phyloP scores from a whole-genome alignment of 2,888 invertebrate genomes.

The Hirudinaria manillensis region DNA sequence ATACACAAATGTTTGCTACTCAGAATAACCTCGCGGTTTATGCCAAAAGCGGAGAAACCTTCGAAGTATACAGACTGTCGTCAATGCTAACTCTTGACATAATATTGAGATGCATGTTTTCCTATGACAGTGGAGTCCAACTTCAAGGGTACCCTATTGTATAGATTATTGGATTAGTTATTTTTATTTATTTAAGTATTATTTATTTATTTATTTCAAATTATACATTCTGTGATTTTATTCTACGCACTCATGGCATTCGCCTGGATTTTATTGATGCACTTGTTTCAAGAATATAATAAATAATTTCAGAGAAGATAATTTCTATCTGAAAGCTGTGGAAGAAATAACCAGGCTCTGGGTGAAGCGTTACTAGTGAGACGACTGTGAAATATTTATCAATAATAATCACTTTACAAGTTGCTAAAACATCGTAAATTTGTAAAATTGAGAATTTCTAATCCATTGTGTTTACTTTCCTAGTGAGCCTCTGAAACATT shows the following conservation, averaged over 20 bases:
- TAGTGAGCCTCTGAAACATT: slow-evolving; percentile 37
- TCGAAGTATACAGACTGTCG: slow-evolving; percentile 40
- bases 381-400: neutral
- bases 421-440: neutral
- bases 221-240: too few species aligned
- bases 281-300: too few species aligned
- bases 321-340: slow-evolving; percentile 38
- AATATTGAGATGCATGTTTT: slow-evolving; percentile 46
- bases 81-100: slow-evolving; percentile 45
- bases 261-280: neutral
- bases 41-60: slow-evolving; percentile 39
- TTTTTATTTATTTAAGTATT: neutral
- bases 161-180: neutral
- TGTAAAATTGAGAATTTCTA: neutral
- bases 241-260: neutral
- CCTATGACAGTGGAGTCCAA: slow-evolving; percentile 44
- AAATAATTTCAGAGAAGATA: slow-evolving; percentile 12
- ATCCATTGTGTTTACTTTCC: neutral
- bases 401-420: neutral
- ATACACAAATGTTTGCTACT: too few species aligned
- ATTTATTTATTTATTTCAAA: too few species aligned
- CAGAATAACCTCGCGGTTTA: slow-evolving; percentile 13
- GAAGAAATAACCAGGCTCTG: slow-evolving; percentile 25
- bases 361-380: slow-evolving; percentile 36
- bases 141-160: slow-evolving; percentile 38